Percentiles rank a stretch among this genome's conserved stretches.
phyloP scores from a whole-genome alignment of 2,797 vertebrate genomes.

The Lophotriccus pileatus region DNA sequence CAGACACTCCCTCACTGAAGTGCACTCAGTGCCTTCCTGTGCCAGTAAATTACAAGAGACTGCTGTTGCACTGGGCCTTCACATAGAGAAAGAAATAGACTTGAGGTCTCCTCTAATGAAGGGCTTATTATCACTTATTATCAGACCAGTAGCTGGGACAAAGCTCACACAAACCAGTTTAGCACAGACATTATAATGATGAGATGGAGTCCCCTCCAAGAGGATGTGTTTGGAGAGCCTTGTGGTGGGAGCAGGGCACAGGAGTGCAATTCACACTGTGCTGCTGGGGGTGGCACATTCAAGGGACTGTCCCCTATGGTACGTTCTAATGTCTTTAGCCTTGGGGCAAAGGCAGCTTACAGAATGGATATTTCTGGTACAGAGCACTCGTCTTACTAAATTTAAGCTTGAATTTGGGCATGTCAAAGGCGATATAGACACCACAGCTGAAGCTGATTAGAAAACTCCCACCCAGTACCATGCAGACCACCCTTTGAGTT shows the following conservation, averaged over 20 bases:
- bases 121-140: background rate
- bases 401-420: background rate
- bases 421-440: background rate
- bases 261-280: rapidly evolving
- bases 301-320: background rate
- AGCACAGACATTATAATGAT: background rate
- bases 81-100: background rate
- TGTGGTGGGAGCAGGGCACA: rapidly evolving
- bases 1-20: background rate
- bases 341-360: background rate
- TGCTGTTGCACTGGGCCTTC: background rate
- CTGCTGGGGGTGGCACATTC: background rate
- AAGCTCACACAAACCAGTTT: background rate
- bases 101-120: background rate
- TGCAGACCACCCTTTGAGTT: background rate
- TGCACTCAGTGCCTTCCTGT: rapidly evolving
- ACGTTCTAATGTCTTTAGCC: background rate
- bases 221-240: background rate
- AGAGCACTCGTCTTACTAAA: background rate
- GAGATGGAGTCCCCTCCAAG: background rate
- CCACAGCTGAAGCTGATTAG: background rate
- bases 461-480: background rate
- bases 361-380: background rate
- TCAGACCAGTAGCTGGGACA: background rate
- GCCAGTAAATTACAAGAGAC: background rate